A percentile compares a stretch with the other conserved stretches of the same genome.
Evolutionary conservation across 2,888 invertebrate genomes (phyloP).

Genomic region (Catocala nupta): DNA sequence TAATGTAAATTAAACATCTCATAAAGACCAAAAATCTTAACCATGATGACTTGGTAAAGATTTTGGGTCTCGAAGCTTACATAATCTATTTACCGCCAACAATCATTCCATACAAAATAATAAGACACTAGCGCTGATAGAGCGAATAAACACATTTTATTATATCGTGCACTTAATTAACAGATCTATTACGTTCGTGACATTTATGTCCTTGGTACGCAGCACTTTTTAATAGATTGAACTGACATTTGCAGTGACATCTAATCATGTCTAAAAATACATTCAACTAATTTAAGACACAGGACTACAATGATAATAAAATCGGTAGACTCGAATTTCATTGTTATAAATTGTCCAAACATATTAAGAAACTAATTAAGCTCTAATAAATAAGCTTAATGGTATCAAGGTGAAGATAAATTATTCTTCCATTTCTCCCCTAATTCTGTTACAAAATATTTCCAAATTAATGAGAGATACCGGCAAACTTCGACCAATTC

Average conservation of each 20-base stretch:
- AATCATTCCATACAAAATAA: no score
- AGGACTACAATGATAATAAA: background rate
- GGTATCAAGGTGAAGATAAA: slow-evolving; percentile 34
- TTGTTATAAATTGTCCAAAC: slow-evolving; percentile 3
- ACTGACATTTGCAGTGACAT: background rate
- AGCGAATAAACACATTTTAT: slow-evolving; percentile 8
- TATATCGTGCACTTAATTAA: slow-evolving; percentile 9
- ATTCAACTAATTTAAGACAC: background rate
- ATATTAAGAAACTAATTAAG: slow-evolving; percentile 18
- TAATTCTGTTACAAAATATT: slow-evolving; percentile 45
- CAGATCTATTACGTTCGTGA: background rate
- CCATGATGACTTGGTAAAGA: no score
- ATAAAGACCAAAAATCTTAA: no score
- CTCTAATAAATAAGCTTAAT: slow-evolving; percentile 23
- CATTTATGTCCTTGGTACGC: background rate
- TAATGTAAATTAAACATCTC: no score
- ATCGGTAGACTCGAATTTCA: background rate
- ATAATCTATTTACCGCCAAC: no score
- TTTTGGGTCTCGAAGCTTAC: no score
- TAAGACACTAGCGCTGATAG: background rate
- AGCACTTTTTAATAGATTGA: background rate
- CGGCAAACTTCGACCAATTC: slow-evolving; percentile 65
- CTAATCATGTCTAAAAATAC: slow-evolving; percentile 5
- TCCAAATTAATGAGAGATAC: slow-evolving; percentile 48
- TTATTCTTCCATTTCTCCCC: slow-evolving; percentile 34